A percentile compares a stretch with the other conserved stretches of the same genome.
phyloP scores from a whole-genome alignment of 2,888 invertebrate genomes.

The Stenodema calcarata region DNA sequence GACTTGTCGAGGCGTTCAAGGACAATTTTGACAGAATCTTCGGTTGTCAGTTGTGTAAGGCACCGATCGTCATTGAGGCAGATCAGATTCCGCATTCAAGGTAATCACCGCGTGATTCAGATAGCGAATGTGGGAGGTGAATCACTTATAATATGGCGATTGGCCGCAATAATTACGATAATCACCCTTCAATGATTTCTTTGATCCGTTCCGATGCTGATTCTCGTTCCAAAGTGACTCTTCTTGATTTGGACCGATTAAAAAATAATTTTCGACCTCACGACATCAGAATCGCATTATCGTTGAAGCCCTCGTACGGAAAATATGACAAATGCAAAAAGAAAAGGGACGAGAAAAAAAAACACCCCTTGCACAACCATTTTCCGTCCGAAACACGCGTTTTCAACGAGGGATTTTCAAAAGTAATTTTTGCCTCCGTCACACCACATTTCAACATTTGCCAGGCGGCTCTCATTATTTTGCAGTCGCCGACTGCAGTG shows the following conservation, averaged over 20 bases:
- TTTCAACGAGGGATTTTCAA: background rate
- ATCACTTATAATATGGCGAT: too few relatives aligned
- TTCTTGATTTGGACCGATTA: too few relatives aligned
- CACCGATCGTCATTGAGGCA: too few relatives aligned
- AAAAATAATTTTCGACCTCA: background rate
- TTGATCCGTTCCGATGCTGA: too few relatives aligned
- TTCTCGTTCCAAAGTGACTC: too few relatives aligned
- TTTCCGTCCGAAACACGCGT: background rate
- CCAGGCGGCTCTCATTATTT: background rate
- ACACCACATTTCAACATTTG: background rate
- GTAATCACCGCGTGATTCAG: too few relatives aligned
- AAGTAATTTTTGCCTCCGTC: slow-evolving; percentile 14
- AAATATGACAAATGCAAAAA: slow-evolving; percentile 1
- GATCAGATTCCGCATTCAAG: too few relatives aligned
- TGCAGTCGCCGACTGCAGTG: background rate
- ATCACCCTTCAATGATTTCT: too few relatives aligned
- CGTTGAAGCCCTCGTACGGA: background rate
- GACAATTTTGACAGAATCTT: background rate
- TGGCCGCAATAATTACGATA: too few relatives aligned
- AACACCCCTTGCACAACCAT: background rate
- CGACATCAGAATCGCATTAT: background rate
- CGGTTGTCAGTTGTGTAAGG: background rate
- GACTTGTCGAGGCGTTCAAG: background rate
- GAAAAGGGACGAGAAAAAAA: background rate
- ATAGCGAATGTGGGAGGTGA: too few relatives aligned